Base-by-base conservation (phyloP, 2,113 vertebrate species). In the Pimephales promelas region DNA sequence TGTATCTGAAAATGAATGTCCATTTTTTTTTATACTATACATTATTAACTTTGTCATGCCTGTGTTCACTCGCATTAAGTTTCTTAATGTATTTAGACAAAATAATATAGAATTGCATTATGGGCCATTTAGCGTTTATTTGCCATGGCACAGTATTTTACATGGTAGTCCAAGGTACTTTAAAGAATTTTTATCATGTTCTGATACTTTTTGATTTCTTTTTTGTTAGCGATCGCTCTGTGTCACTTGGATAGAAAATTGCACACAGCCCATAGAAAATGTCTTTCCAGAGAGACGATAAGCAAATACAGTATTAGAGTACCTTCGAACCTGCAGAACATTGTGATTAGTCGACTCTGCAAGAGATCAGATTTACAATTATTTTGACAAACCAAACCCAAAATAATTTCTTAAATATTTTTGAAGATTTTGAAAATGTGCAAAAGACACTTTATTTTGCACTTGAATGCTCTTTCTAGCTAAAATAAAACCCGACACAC, bases 401-500 rank as follows among this genome's bases (percentile, higher is more conserved):
- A n/a, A 49, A 22, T 4, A 73, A 18, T 6, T 49, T 28, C 45
- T 26, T 13, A 20, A 52, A 26, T 18, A 4, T 20, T 74, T 31
- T 28, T 11, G n/a, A 61, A 61, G 57, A 74, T 36, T 31, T 76
- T 57, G 5, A 73, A 49, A 73, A n/a, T 34, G 13, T 8, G 11
- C n/a, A n/a, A n/a, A n/a, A n/a, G n/a, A n/a, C n/a, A n/a, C n/a
- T 56, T 18, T 56, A 34, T 36, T 24, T 77, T 77, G 54, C 62
- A n/a, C 61, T 31, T 22, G 45, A 52, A 28, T 2, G 8, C 45
- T 28, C 7, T 26, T 8, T 74, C 45, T 31, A 20, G 5, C 24
- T 74, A 31, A 26, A 74, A 28, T 26, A 74, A 64, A n/a, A 52
- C 62, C 16, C 47, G 28, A 72, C 72, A 82, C 62, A 54, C 54